Conservation (phyloP, 2,113 vertebrate genomes). For the Ariopsis seemanni region DNA sequence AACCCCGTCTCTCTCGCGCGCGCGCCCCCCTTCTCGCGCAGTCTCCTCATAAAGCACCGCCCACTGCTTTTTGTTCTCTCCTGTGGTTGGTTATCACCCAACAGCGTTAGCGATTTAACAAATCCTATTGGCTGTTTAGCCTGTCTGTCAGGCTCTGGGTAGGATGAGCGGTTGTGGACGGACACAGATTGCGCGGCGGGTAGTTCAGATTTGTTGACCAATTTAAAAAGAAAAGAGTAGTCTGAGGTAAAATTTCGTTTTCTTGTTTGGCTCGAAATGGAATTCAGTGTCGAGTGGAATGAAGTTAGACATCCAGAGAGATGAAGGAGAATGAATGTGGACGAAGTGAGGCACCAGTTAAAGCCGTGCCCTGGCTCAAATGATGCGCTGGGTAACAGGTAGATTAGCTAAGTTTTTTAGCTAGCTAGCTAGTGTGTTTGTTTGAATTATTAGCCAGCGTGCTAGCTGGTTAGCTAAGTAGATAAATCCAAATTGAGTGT, state of each 20-base stretch:
- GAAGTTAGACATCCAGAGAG: background rate
- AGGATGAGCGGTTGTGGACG: constrained; percentile 38
- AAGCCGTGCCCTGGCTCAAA: constrained; percentile 21
- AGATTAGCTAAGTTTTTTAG: constrained; percentile 28
- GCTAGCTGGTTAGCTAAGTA: background rate
- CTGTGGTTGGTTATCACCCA: constrained; percentile 39
- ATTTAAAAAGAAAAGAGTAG: background rate
- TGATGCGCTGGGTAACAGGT: constrained; percentile 49
- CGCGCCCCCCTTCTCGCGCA: background rate
- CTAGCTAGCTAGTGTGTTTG: background rate
- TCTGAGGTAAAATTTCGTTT: background rate
- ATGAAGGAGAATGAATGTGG: constrained; percentile 9
- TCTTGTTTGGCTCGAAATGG: background rate
- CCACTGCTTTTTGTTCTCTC: background rate
- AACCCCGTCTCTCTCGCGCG: constrained; percentile 13
- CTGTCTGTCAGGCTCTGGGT: constrained; percentile 15
- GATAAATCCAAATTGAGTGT: background rate
- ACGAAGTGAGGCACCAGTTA: constrained; percentile 28
- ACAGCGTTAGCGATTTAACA: background rate
- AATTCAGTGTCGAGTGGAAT: background rate
- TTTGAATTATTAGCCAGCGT: background rate
- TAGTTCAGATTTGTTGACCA: constrained; percentile 24
- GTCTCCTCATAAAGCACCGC: background rate
- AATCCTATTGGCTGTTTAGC: constrained; percentile 37
- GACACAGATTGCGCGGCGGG: constrained; percentile 40